A percentile compares a stretch with the other conserved stretches of the same genome.
Evolutionary conservation across 2,113 vertebrate genomes (phyloP).

Genomic region (Catharus minimus): DNA sequence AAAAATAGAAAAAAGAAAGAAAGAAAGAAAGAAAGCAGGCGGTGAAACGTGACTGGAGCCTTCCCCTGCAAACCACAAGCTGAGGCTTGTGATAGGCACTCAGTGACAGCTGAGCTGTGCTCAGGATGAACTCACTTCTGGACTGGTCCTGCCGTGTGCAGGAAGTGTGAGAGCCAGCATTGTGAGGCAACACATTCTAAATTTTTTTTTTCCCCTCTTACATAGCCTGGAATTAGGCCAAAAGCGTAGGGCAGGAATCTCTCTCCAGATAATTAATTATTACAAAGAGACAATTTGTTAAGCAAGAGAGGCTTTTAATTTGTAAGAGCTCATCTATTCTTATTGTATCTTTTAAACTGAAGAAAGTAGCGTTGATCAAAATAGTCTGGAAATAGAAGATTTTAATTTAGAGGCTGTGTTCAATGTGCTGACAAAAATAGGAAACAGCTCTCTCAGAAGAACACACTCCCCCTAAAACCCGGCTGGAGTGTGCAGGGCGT

Average conservation of each 20-base stretch:
- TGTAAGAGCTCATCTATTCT: slow-evolving; percentile 61
- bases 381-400: slow-evolving; percentile 50
- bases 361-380: slow-evolving; percentile 38
- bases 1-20: neutral
- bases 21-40: neutral
- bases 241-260: slow-evolving; percentile 4
- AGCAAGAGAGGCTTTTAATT: slow-evolving; percentile 63
- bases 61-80: neutral
- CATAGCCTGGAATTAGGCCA: slow-evolving; percentile 24
- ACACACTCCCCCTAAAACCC: neutral
- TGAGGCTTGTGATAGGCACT: neutral
- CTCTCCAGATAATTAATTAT: slow-evolving; percentile 62
- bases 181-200: neutral
- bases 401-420: slow-evolving; percentile 61
- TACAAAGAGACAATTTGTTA: slow-evolving; percentile 50
- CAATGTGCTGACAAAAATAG: slow-evolving; percentile 44
- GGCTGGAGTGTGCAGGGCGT: neutral
- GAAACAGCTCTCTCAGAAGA: slow-evolving; percentile 26
- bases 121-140: neutral
- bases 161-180: accelerated
- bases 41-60: neutral
- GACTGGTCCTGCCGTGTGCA: neutral
- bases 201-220: neutral
- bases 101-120: accelerated
- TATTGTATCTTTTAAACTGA: slow-evolving; percentile 58